A percentile compares a stretch with the other conserved stretches of the same genome.
These are phyloP conservation scores for Drosophila anomalata DNA, from an alignment of 2,888 invertebrate genomes.

Conservation along the genomic window DNA sequence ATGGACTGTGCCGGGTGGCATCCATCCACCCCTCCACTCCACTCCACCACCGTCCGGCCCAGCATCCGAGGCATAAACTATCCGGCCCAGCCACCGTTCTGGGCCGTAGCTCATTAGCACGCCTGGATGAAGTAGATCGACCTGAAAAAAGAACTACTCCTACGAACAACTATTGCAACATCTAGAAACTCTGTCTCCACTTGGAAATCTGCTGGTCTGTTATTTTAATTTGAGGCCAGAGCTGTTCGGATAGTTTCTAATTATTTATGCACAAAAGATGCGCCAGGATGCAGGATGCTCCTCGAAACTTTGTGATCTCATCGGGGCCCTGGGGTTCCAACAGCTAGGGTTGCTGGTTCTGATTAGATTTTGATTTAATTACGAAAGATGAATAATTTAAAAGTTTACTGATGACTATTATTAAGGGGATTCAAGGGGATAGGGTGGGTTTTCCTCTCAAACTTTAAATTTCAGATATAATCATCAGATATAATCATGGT, in stretches of 20 bases:
- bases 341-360: background rate
- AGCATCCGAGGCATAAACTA: conserved; percentile 2
- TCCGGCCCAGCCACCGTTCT: conserved; percentile 31
- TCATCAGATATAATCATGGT: background rate
- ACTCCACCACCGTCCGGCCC: background rate
- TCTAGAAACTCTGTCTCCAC: conserved; percentile 41
- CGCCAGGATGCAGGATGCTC: background rate
- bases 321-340: background rate
- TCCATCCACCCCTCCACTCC: conserved; percentile 9
- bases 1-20: conserved; percentile 36
- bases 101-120: conserved; percentile 70
- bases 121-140: conserved; percentile 59
- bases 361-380: conserved; percentile 2
- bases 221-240: conserved; percentile 47
- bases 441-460: background rate
- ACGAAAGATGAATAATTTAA: background rate
- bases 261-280: conserved; percentile 43
- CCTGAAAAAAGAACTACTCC: conserved; percentile 32
- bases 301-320: conserved; percentile 2
- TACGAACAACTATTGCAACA: conserved; percentile 9
- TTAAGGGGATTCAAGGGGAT: too few species aligned
- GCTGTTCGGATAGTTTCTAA: conserved; percentile 40
- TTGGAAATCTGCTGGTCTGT: conserved; percentile 40
- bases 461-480: background rate
- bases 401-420: too few species aligned